These are phyloP conservation scores for Rotaria magnacalcarata DNA, from an alignment of 2,888 invertebrate species.

Conservation along the genomic window DNA sequence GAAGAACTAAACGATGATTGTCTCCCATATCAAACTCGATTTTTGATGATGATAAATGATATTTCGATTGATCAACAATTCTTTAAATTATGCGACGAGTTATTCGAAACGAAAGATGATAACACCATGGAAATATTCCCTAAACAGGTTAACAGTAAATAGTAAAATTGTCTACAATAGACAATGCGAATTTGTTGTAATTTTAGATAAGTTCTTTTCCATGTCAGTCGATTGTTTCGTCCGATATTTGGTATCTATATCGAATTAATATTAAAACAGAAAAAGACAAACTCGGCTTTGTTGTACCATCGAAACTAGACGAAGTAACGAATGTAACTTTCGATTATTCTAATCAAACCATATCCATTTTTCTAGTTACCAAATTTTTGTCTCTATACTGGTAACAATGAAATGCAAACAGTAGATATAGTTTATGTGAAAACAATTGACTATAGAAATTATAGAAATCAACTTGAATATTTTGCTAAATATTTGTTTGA, in stretches of 20 bases:
- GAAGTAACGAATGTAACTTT: neutral
- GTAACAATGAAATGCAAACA: neutral
- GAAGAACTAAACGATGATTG: conserved; percentile 11
- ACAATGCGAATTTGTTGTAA: neutral
- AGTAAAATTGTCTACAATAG: neutral
- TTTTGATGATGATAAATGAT: neutral
- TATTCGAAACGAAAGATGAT: too few relatives aligned
- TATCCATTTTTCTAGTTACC: neutral
- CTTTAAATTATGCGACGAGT: too few relatives aligned
- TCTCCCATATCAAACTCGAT: neutral
- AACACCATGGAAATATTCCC: too few relatives aligned
- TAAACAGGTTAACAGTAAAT: neutral
- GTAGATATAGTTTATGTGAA: neutral
- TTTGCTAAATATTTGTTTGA: neutral
- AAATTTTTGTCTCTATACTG: neutral
- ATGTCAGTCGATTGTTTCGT: neutral
- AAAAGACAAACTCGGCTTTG: neutral
- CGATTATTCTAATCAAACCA: neutral
- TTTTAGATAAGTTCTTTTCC: neutral
- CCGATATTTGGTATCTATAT: neutral
- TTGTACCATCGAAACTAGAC: neutral
- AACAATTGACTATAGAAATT: neutral
- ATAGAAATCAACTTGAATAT: neutral
- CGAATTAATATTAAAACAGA: neutral
- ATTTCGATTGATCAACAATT: neutral